Evolutionary conservation across 2,888 invertebrate genomes (phyloP).

Genomic region (Heteromyza rotundicornis): DNA sequence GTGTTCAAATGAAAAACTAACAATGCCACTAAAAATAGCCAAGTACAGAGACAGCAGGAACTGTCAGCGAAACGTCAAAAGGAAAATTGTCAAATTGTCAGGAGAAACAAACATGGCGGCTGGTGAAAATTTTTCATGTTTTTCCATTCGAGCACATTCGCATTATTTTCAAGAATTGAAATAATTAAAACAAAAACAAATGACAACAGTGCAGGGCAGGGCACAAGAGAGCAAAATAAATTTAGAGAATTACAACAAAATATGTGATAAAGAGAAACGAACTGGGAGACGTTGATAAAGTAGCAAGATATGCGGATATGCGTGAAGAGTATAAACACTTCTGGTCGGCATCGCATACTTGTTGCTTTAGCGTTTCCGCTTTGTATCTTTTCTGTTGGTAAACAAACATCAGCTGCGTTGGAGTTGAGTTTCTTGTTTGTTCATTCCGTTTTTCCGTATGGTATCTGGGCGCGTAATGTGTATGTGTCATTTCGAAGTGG

Average conservation of each 20-base stretch:
- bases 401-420: conserved; percentile 27
- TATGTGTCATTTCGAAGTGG: not conserved
- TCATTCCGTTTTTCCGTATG: not conserved
- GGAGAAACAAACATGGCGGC: not conserved
- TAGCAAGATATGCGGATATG: no score
- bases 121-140: not conserved
- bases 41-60: not conserved
- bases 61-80: not conserved
- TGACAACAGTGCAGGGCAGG: no score
- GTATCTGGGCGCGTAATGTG: not conserved
- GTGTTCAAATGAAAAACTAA: no score
- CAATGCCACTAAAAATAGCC: no score
- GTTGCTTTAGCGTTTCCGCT: conserved; percentile 11
- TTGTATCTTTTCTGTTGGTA: conserved; percentile 25
- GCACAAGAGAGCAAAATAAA: not conserved
- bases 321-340: no score
- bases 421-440: not conserved
- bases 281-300: not conserved
- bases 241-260: not conserved
- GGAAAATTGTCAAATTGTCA: not conserved
- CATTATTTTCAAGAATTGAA: no score
- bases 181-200: no score
- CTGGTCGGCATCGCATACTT: conserved; percentile 15
- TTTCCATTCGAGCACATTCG: no score
- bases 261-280: not conserved